Conservation (phyloP, 2,797 vertebrate species). For the Enteromius thamalakanensis region DNA sequence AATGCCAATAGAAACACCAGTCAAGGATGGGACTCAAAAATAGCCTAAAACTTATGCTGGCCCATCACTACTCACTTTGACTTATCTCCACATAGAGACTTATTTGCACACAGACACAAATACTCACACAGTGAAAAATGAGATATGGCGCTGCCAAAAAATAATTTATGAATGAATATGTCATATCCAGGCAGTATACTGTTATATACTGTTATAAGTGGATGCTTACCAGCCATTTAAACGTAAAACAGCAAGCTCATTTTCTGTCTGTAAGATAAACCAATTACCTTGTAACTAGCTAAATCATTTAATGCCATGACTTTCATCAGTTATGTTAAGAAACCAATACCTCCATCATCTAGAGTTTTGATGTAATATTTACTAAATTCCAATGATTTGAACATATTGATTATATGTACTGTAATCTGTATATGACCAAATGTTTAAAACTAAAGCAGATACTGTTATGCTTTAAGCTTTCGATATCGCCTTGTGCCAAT, state of each 20-base stretch:
- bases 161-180: background rate
- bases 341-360: no score
- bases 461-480: background rate
- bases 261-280: no score
- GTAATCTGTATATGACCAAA: background rate
- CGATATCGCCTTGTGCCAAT: background rate
- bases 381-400: background rate
- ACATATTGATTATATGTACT: background rate
- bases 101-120: background rate
- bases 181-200: background rate
- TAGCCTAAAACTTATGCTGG: background rate
- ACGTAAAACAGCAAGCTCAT: no score
- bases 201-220: no score
- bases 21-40: background rate
- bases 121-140: background rate
- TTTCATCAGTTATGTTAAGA: no score
- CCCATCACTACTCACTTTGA: constrained; percentile 6
- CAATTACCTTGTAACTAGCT: no score
- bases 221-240: no score
- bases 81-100: background rate
- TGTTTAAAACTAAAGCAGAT: background rate
- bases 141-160: background rate
- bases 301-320: no score
- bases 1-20: constrained; percentile 12
- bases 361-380: no score